A percentile compares a stretch with the other conserved stretches of the same genome.
These are phyloP conservation scores for Dermatemys mawii DNA, from an alignment of 2,113 vertebrate genomes.

Conservation along the genomic window DNA sequence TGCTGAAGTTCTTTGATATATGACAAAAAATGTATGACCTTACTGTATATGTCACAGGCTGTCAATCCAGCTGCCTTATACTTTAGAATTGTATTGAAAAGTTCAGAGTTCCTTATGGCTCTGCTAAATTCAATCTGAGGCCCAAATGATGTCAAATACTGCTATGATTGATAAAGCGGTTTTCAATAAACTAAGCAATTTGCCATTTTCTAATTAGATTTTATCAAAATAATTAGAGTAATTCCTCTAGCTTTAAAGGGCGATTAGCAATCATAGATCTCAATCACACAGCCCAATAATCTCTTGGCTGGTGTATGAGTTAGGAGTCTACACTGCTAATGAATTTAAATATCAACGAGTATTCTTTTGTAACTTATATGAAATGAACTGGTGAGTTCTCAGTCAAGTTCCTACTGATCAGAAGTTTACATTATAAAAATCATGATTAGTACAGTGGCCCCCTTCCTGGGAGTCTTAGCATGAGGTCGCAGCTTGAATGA, in stretches of 20 bases:
- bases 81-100: not conserved
- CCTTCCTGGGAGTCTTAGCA: not conserved
- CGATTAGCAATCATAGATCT: not conserved
- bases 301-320: not conserved
- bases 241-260: not conserved
- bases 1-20: not conserved
- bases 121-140: not conserved
- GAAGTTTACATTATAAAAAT: not conserved
- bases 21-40: not conserved
- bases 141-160: not conserved
- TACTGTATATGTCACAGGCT: not conserved
- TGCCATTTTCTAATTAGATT: not conserved
- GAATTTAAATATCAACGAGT: not conserved
- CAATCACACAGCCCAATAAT: not conserved
- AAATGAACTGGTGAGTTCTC: not conserved
- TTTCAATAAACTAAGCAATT: not conserved
- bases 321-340: not conserved
- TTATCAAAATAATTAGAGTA: not conserved
- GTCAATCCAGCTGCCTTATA: not conserved
- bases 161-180: not conserved
- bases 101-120: not conserved
- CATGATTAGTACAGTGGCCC: not conserved
- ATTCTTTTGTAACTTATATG: not conserved
- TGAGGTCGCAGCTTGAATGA: not conserved
- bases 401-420: not conserved